Conservation (phyloP, 2,797 vertebrate species). For the Falco novaeseelandiae region DNA sequence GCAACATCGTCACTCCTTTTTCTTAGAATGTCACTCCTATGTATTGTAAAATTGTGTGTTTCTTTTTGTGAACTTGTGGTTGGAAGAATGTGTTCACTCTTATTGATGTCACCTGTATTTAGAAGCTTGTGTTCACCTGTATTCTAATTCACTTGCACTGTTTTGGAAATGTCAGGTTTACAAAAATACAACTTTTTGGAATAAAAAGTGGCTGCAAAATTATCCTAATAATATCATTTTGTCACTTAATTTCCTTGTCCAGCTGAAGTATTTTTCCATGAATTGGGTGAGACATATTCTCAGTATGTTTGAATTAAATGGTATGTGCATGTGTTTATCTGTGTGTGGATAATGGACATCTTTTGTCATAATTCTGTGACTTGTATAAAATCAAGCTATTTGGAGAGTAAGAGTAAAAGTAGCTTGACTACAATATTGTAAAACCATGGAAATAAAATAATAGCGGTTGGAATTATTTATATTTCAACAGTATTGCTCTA, state of each 20-base stretch:
- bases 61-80: conserved; percentile 44
- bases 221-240: background rate
- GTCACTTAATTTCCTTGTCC: background rate
- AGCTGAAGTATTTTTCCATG: background rate
- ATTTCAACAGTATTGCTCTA: background rate
- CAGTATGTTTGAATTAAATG: background rate
- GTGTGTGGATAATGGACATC: background rate
- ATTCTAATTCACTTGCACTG: conserved; percentile 80
- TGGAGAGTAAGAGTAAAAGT: background rate
- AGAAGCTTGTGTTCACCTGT: conserved; percentile 71
- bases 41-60: conserved; percentile 27
- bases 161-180: conserved; percentile 78
- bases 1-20: conserved; percentile 11
- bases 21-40: conserved; percentile 18
- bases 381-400: background rate
- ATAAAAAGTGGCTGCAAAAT: conserved; percentile 74
- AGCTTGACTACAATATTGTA: background rate
- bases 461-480: background rate
- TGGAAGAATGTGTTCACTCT: conserved; percentile 42
- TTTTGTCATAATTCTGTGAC: background rate
- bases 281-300: background rate
- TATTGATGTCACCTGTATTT: conserved; percentile 60
- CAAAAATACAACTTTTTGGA: conserved; percentile 70
- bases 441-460: background rate
- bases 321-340: background rate